Evolutionary conservation across 2,797 vertebrate species (phyloP).

Genomic region (Trachurus trachurus): DNA sequence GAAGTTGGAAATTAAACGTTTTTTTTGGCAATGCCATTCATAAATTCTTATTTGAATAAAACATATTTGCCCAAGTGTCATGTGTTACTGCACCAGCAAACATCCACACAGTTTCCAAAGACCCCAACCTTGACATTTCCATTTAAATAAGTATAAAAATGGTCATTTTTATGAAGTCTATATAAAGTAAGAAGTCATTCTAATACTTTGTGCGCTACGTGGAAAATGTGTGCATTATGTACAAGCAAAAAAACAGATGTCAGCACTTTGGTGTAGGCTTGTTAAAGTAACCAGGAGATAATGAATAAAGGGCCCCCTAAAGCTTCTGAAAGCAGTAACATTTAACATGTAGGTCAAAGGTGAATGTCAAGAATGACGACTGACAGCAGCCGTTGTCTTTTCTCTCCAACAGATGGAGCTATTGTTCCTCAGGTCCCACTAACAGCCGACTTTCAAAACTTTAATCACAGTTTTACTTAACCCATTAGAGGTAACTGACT

Average conservation of each 20-base stretch:
- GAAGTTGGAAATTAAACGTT: too few relatives aligned
- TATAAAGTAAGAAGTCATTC: slow-evolving; percentile 26
- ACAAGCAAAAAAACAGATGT: slow-evolving; percentile 66
- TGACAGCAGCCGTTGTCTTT: slow-evolving; percentile 13
- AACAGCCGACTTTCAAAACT: slow-evolving; percentile 4
- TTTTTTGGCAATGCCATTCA: neutral
- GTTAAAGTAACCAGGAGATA: slow-evolving; percentile 49
- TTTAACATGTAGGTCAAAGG: slow-evolving; percentile 23
- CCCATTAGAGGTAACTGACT: neutral
- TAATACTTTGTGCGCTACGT: slow-evolving; percentile 55
- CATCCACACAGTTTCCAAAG: slow-evolving; percentile 47
- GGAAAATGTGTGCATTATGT: slow-evolving; percentile 74
- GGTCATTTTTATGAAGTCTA: slow-evolving; percentile 40
- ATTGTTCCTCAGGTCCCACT: slow-evolving; percentile 28
- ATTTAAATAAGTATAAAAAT: slow-evolving; percentile 72
- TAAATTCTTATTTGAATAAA: neutral
- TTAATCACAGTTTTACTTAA: neutral
- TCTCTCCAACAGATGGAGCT: slow-evolving; percentile 37
- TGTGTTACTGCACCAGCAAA: slow-evolving; percentile 42
- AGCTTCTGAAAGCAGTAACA: slow-evolving; percentile 42
- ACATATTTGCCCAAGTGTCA: slow-evolving; percentile 16
- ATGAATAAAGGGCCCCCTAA: slow-evolving; percentile 41
- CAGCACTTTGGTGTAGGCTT: slow-evolving; percentile 83
- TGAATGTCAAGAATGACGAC: slow-evolving; percentile 12
- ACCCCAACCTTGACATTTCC: slow-evolving; percentile 35